phyloP scores from a whole-genome alignment of 2,888 invertebrate genomes.

The Pachydiplax longipennis region DNA sequence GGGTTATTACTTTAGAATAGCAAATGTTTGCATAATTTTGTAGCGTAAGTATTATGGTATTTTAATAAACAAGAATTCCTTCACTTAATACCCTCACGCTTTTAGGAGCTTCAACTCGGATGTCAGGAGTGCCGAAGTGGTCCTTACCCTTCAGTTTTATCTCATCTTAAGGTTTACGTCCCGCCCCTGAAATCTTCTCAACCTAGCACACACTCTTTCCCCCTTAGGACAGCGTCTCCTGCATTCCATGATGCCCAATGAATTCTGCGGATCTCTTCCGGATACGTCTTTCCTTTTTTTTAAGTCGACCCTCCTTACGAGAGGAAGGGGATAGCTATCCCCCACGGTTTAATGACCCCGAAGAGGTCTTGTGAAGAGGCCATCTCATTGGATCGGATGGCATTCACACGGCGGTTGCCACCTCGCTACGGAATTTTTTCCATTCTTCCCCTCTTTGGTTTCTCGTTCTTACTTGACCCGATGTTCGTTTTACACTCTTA shows the following conservation, averaged over 20 bases:
- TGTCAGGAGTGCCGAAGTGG: neutral
- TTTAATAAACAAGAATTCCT: no score
- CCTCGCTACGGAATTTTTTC: neutral
- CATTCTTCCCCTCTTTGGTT: neutral
- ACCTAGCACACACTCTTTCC: neutral
- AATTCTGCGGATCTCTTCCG: neutral
- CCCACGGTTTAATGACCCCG: neutral
- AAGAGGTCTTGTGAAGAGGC: neutral
- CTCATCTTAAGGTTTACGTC: neutral
- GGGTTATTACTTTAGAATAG: no score
- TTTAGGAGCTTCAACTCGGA: neutral
- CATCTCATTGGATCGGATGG: neutral
- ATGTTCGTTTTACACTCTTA: no score
- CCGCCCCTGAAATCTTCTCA: neutral
- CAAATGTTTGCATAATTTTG: no score
- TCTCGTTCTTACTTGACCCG: no score
- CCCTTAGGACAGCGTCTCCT: neutral
- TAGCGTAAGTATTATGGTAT: no score
- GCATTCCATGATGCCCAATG: neutral
- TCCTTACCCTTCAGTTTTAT: neutral
- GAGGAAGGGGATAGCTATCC: neutral
- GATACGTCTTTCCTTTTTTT: neutral
- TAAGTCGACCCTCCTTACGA: neutral
- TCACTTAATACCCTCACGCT: neutral
- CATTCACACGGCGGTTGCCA: neutral